Evolutionary conservation across 1,140 invertebrate species (phyloP), one percentile per base, ranked within the genome.

Genomic region (Megalopta genalis): DNA sequence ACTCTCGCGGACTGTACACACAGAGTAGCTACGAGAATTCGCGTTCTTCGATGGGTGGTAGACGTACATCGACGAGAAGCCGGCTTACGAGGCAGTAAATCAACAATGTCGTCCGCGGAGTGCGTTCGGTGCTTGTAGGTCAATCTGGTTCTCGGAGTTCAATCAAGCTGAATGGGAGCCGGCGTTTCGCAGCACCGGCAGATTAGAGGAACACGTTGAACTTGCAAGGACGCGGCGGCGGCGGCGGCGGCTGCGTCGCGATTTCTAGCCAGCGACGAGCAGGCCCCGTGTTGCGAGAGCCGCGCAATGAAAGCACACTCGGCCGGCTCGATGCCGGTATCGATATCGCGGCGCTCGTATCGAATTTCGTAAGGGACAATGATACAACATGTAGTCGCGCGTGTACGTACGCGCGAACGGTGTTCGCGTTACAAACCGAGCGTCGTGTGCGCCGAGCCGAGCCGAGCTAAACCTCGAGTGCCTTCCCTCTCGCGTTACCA

Each of bases 291-390:
- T 32, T 10, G 42, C 42, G 39, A 7, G 39, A 14, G 63, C 59
- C 67, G 54, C 63, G 46, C 80, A 81, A 80, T 72, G 78, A 84
- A 85, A 85, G 81, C 82, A 77, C 76, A 81, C 52, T 84, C 23
- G 62, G 52, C 42, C 25, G 70, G 63, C 10, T 12, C 42, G 63
- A 64, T 70, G n/a, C n/a, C n/a, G 67, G 69, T 85, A 84, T 85
- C 83, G 78, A 81, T 85, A 78, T 85, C 84, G 57, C 25, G 63
- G n/a, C 32, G 32, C 69, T 65, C 70, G 70, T 85, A 85, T 85
- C 83, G 66, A 68, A 66, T 85, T 82, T 85, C 84, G 59, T 57
- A 72, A 74, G 62, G 74, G 78, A 81, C 69, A 70, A 76, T 65
- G 82, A 81, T 77, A 80, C 65, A 80, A 54, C 73, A 49, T 52